Evolutionary conservation across 2,113 vertebrate genomes (phyloP).

Genomic region (Heterotilapia buettikoferi): DNA sequence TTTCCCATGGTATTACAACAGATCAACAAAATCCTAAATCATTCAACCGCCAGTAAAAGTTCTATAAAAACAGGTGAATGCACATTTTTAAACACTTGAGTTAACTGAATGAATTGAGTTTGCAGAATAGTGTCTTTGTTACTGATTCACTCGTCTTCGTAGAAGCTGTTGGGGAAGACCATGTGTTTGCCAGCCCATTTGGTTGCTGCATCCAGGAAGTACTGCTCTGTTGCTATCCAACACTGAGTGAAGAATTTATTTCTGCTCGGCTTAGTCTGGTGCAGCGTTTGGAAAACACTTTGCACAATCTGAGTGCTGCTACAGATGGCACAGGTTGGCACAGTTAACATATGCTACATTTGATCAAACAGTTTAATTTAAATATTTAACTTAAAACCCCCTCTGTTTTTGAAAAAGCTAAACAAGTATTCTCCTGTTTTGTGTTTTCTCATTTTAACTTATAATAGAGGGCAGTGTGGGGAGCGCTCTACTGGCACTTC

Average conservation of each 20-base stretch:
- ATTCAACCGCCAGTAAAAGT: conserved; percentile 63
- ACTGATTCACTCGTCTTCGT: neutral
- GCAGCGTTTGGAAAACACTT: conserved; percentile 77
- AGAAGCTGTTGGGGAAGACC: conserved; percentile 66
- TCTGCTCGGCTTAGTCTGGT: conserved; percentile 67
- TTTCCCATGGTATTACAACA: conserved; percentile 86
- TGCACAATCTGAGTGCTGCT: conserved; percentile 71
- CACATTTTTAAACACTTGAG: neutral
- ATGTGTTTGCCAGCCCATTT: conserved; percentile 66
- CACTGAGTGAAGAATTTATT: conserved; percentile 81
- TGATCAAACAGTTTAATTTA: neutral
- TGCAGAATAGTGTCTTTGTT: neutral
- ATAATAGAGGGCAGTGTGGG: conserved; percentile 66
- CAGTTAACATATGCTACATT: neutral
- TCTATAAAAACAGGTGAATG: conserved; percentile 78
- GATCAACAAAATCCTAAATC: conserved; percentile 89
- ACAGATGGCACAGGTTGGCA: conserved; percentile 71
- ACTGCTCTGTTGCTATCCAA: conserved; percentile 78
- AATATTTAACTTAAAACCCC: neutral
- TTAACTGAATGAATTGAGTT: neutral
- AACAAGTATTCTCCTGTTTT: neutral
- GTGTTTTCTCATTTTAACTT: neutral
- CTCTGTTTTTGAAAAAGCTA: neutral
- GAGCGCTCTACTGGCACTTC: conserved; percentile 64
- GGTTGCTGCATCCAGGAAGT: conserved; percentile 82